phyloP scores from a whole-genome alignment of 2,888 invertebrate genomes.

The Ormyrus nitidulus region DNA sequence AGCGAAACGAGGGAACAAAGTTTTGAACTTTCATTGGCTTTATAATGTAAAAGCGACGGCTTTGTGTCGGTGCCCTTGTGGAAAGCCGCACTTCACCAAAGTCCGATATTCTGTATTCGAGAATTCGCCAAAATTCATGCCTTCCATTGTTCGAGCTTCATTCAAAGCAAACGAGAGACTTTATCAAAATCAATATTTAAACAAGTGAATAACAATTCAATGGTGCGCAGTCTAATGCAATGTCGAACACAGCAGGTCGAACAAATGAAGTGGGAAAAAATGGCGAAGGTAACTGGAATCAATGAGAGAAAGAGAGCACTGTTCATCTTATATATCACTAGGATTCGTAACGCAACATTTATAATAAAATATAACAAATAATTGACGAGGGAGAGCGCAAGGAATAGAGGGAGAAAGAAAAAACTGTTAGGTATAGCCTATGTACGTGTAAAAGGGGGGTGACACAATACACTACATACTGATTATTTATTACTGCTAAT shows the following conservation, averaged over 20 bases:
- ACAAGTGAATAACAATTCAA: not conserved
- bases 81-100: slow-evolving; percentile 54
- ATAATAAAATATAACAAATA: not conserved
- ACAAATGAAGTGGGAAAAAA: not conserved
- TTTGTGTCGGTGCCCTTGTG: slow-evolving; percentile 10
- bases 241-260: not conserved
- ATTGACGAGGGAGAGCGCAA: not conserved
- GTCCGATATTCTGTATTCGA: slow-evolving; percentile 57
- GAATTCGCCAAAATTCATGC: slow-evolving; percentile 33
- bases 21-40: slow-evolving; percentile 15
- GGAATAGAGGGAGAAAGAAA: not conserved
- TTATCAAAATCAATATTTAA: not conserved
- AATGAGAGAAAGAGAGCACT: slow-evolving; percentile 52
- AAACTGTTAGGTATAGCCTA: no score
- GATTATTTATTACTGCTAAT: slow-evolving; percentile 56
- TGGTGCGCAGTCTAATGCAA: not conserved
- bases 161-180: not conserved
- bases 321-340: slow-evolving; percentile 32
- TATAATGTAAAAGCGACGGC: slow-evolving; percentile 20
- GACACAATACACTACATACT: slow-evolving; percentile 28
- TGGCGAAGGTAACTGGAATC: slow-evolving; percentile 29
- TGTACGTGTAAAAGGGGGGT: not conserved
- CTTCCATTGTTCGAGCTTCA: slow-evolving; percentile 10
- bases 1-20: slow-evolving; percentile 45
- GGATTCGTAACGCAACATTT: slow-evolving; percentile 24